phyloP scores from a whole-genome alignment of 1,140 invertebrate genomes.

The roundworm (Caenorhabditis elegans) region DNA sequence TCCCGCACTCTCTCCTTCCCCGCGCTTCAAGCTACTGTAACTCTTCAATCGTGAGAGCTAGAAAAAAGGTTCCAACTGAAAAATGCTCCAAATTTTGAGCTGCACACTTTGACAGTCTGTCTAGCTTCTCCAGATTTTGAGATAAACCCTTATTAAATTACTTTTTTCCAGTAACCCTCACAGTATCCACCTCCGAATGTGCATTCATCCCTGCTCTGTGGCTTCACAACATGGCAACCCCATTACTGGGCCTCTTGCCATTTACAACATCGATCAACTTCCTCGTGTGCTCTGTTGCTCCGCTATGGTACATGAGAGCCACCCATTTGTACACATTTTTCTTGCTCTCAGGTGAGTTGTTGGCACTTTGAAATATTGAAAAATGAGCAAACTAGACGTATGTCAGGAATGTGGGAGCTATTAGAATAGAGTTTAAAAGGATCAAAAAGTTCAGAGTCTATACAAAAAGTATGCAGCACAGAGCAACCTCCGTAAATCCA shows the following conservation, averaged over 20 bases:
- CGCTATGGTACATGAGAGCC: constrained; percentile 35
- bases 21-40: no score
- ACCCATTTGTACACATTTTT: not conserved
- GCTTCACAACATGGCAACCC: constrained; percentile 35
- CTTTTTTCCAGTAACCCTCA: not conserved
- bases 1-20: no score
- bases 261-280: constrained; percentile 40
- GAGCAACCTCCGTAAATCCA: no score
- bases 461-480: no score
- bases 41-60: not conserved
- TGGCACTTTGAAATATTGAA: no score
- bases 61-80: not conserved
- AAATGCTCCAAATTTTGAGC: not conserved
- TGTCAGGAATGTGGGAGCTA: no score
- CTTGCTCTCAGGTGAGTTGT: not conserved
- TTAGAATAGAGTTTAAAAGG: no score
- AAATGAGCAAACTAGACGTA: no score
- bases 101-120: not conserved
- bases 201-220: constrained; percentile 25
- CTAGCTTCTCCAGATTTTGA: not conserved
- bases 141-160: not conserved
- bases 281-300: constrained; percentile 29
- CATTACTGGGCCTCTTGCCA: constrained; percentile 9
- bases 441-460: no score
- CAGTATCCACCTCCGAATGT: not conserved